phyloP scores from a whole-genome alignment of 2,797 vertebrate genomes.

The Cetoscarus ocellatus region DNA sequence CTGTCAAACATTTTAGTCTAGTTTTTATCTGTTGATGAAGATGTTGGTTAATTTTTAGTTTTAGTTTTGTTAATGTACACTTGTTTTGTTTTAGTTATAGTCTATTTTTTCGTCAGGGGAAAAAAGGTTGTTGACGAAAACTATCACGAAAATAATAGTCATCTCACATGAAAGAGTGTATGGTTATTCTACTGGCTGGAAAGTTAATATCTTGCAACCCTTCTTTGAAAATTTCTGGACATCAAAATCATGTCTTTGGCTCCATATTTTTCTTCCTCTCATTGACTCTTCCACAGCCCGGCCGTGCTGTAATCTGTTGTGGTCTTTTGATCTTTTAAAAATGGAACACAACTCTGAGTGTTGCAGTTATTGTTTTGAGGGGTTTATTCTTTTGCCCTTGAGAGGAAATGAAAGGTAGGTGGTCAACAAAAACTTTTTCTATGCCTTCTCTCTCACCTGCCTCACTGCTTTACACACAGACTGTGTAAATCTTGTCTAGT shows the following conservation, averaged over 20 bases:
- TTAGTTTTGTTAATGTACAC: no score
- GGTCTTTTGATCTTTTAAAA: slow-evolving; percentile 33
- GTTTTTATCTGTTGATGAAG: no score
- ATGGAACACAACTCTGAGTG: slow-evolving; percentile 20
- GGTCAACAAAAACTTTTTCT: slow-evolving; percentile 24
- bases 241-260: background rate
- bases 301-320: slow-evolving; percentile 9
- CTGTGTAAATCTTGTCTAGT: slow-evolving; percentile 7
- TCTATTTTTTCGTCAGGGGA: no score
- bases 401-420: slow-evolving; percentile 58
- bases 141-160: no score
- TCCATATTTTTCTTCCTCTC: slow-evolving; percentile 4
- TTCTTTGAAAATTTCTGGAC: background rate
- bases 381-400: slow-evolving; percentile 49
- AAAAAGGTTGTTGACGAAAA: no score
- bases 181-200: background rate
- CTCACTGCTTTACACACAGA: slow-evolving; percentile 13
- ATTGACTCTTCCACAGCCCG: background rate
- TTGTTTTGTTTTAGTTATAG: no score
- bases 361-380: slow-evolving; percentile 39
- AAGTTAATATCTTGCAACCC: background rate
- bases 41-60: no score
- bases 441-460: slow-evolving; percentile 11
- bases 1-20: no score
- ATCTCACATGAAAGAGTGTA: background rate